Evolutionary conservation across 2,888 invertebrate genomes (phyloP), one percentile per base, ranked within the genome.

Genomic region (Amphiduros pacificus): DNA sequence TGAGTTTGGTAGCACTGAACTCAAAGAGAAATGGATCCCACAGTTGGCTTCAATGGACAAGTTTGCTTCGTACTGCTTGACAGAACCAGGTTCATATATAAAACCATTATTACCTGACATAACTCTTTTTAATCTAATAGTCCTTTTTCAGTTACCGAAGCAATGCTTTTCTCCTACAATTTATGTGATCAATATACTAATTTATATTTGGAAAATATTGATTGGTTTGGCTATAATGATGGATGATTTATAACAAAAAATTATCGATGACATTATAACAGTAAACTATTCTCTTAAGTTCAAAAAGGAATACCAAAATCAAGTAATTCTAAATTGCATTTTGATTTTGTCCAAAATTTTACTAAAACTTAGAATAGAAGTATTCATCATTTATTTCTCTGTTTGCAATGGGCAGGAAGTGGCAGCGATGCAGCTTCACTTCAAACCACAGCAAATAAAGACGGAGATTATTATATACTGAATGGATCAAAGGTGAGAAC

Each of bases 371-470:
- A n/a, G 31, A 3, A 26, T 48, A 32, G n/a, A n/a, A n/a, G n/a
- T n/a, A n/a, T n/a, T n/a, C n/a, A n/a, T n/a, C n/a, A n/a, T 27
- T 52, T n/a, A n/a, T n/a, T n/a, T n/a, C n/a, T n/a, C n/a, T n/a
- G n/a, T n/a, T 26, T 55, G 56, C 61, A 44, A n/a, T 36, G 48
- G 31, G 17, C 60, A 77, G 82, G 79, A 52, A 68, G 77, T 76
- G 87, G 87, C 3, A 86, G 86, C 69, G 87, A 87, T 77, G 85
- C 87, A 24, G 85, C 86, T 1, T 83, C 84, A 48, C 72, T 87
- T 36, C 72, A 79, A 9, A 86, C 86, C 6, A 78, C 81, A n/a
- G 87, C 86, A 22, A 78, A 75, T 60, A 77, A 71, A 57, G 76
- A 84, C 56, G 86, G 85, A n/a, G 83, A 84, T 66, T 74, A 84